Evolutionary conservation across 2,888 invertebrate species (phyloP).

Genomic region (Phaonia tiefii): DNA sequence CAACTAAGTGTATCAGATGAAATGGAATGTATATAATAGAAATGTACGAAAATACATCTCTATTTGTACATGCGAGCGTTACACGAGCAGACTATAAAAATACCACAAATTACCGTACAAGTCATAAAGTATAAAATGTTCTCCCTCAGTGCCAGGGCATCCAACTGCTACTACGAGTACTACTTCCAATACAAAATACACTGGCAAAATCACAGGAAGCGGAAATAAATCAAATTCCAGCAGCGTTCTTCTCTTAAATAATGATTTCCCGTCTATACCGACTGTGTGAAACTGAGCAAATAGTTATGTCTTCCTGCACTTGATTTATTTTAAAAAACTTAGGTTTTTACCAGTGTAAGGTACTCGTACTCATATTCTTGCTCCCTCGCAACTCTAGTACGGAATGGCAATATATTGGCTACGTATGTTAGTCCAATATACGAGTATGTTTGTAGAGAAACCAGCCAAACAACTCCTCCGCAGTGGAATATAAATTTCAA

Average conservation of each 20-base stretch:
- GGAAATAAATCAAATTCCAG: constrained; percentile 41
- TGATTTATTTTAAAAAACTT: constrained; percentile 19
- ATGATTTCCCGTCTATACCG: background rate
- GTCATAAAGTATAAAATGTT: constrained; percentile 20
- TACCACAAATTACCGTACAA: constrained; percentile 21
- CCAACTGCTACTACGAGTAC: too few species aligned
- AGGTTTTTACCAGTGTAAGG: background rate
- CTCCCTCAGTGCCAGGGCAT: background rate
- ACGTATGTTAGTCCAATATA: constrained; percentile 4
- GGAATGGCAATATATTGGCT: constrained; percentile 47
- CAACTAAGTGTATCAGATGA: background rate
- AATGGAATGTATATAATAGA: too few species aligned
- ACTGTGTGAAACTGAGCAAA: background rate
- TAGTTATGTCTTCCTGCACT: constrained; percentile 1
- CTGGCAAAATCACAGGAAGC: constrained; percentile 2
- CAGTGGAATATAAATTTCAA: background rate
- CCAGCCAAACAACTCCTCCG: background rate
- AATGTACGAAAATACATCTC: too few species aligned
- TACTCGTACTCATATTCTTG: constrained; percentile 16
- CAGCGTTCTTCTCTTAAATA: background rate
- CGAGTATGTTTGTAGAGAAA: too few species aligned
- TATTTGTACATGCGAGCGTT: background rate
- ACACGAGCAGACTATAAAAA: constrained; percentile 28
- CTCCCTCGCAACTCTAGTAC: constrained; percentile 9
- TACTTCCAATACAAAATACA: too few species aligned